A percentile compares a stretch with the other conserved stretches of the same genome.
phyloP scores from a whole-genome alignment of 2,888 invertebrate species.

The Lutraria lutraria region DNA sequence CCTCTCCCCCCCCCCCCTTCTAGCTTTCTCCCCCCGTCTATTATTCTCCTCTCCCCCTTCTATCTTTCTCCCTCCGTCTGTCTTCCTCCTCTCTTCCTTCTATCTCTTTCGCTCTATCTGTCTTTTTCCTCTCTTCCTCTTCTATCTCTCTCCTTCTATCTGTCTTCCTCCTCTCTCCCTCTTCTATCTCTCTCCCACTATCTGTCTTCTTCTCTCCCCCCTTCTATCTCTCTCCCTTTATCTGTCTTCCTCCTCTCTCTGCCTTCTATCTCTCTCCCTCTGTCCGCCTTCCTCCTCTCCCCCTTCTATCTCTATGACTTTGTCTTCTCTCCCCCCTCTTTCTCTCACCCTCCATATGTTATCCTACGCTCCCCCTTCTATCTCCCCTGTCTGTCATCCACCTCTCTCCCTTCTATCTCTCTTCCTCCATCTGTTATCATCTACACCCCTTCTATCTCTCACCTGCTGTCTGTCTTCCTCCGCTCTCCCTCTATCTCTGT shows the following conservation, averaged over 20 bases:
- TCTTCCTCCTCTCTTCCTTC: too few species aligned
- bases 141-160: not conserved
- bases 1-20: not conserved
- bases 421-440: too few species aligned
- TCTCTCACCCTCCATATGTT: not conserved
- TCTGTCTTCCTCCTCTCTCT: slow-evolving; percentile 1
- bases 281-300: not conserved
- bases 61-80: not conserved
- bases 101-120: too few species aligned
- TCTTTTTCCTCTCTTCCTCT: too few species aligned
- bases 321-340: too few species aligned
- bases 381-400: not conserved
- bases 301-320: not conserved
- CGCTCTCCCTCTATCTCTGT: too few species aligned
- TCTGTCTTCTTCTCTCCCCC: not conserved
- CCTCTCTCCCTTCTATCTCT: too few species aligned
- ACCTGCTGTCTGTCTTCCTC: too few species aligned
- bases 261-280: not conserved
- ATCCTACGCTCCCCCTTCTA: not conserved
- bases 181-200: too few species aligned
- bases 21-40: not conserved
- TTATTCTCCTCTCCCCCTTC: not conserved
- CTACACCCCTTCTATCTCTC: too few species aligned
- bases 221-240: not conserved
- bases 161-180: slow-evolving; percentile 10